These are phyloP conservation scores for Eumacrocentrus americanus DNA, from an alignment of 2,888 invertebrate species.

Conservation along the genomic window DNA sequence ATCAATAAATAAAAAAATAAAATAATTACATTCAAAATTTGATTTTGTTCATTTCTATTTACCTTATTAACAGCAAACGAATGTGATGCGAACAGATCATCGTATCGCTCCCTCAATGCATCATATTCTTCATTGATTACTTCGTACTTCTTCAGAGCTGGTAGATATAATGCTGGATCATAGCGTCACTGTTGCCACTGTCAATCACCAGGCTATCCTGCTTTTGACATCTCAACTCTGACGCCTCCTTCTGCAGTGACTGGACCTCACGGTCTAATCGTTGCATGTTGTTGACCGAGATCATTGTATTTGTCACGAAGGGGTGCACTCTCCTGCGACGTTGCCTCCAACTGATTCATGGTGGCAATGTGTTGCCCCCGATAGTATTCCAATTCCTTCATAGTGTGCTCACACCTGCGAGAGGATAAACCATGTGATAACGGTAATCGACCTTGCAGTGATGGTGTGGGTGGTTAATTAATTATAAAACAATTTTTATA, in stretches of 20 bases:
- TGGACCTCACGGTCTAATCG: constrained; percentile 78
- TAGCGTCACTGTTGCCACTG: constrained; percentile 58
- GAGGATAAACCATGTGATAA: constrained; percentile 10
- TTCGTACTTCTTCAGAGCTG: constrained; percentile 76
- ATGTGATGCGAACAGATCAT: constrained; percentile 77
- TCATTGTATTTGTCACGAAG: constrained; percentile 83
- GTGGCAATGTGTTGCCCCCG: constrained; percentile 86
- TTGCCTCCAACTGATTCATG: constrained; percentile 82
- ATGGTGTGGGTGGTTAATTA: constrained; percentile 21
- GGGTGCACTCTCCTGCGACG: constrained; percentile 78
- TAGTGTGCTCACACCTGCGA: constrained; percentile 74
- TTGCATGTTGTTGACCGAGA: constrained; percentile 81
- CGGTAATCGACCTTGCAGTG: constrained; percentile 24
- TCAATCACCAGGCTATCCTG: constrained; percentile 64
- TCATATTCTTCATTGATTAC: constrained; percentile 81
- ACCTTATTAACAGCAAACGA: constrained; percentile 75
- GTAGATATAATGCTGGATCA: constrained; percentile 65
- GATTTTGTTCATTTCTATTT: constrained; percentile 59
- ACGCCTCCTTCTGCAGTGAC: constrained; percentile 71
- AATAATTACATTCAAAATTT: too few species aligned
- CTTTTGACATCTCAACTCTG: constrained; percentile 66
- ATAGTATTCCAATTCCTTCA: constrained; percentile 89
- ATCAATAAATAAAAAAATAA: constrained; percentile 44
- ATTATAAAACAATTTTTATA: constrained; percentile 31
- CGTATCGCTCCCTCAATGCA: constrained; percentile 77